Evolutionary conservation across 2,888 invertebrate species (phyloP).

Genomic region (Tiphia femorata): DNA sequence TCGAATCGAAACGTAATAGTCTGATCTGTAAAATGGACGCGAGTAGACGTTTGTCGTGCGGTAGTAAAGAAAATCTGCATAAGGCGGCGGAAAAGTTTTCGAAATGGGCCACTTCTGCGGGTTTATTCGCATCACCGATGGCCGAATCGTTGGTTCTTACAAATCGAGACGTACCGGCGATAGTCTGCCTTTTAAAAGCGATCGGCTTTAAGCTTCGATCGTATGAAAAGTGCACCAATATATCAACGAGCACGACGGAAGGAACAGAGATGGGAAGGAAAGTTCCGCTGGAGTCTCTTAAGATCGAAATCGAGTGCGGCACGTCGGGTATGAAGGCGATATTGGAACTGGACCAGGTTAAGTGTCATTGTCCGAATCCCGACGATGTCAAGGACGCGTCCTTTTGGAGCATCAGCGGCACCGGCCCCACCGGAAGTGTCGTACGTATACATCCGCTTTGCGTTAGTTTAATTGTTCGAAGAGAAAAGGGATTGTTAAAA

Average conservation of each 20-base stretch:
- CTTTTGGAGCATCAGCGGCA: conserved; percentile 60
- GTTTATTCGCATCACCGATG: conserved; percentile 14
- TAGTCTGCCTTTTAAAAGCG: conserved; percentile 57
- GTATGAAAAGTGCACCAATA: conserved; percentile 44
- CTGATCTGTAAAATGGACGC: too few species aligned
- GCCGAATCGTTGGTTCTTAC: conserved; percentile 22
- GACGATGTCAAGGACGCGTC: conserved; percentile 52
- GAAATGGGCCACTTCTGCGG: conserved; percentile 10
- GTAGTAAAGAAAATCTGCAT: too few species aligned
- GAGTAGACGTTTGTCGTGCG: too few species aligned
- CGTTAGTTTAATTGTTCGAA: background rate
- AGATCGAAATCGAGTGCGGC: conserved; percentile 56
- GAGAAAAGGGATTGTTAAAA: too few species aligned
- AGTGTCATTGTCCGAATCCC: conserved; percentile 54
- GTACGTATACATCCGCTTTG: conserved; percentile 30
- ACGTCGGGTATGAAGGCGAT: conserved; percentile 56
- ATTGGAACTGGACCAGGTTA: conserved; percentile 51
- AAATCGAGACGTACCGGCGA: conserved; percentile 51
- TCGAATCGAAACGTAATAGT: too few species aligned
- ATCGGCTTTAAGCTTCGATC: conserved; percentile 57
- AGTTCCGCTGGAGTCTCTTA: conserved; percentile 17
- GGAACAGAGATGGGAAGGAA: background rate
- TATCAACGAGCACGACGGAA: too few species aligned
- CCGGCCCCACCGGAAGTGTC: conserved; percentile 42
- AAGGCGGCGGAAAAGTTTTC: too few species aligned